These are phyloP conservation scores for Kuschelorhynchus macadamiae DNA, from an alignment of 2,888 invertebrate species.

Conservation along the genomic window DNA sequence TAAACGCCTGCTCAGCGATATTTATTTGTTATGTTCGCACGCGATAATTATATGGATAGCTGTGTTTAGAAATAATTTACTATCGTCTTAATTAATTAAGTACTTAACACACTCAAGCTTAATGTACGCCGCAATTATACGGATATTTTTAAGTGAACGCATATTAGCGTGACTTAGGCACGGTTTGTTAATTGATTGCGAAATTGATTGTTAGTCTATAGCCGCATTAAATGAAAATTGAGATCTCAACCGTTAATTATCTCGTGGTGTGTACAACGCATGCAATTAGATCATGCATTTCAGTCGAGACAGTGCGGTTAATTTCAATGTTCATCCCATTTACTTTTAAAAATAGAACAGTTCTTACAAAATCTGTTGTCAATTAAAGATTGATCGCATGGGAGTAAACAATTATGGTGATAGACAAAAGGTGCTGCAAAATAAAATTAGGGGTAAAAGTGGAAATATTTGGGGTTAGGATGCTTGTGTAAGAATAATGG, in stretches of 20 bases:
- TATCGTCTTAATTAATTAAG: constrained; percentile 40
- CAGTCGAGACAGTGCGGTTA: no score
- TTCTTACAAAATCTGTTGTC: background rate
- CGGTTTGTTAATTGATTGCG: constrained; percentile 38
- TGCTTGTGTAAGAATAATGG: no score
- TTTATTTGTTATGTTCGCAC: constrained; percentile 35
- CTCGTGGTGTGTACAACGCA: no score
- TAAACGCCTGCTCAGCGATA: constrained; percentile 30
- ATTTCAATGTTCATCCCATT: no score
- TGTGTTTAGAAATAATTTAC: constrained; percentile 42
- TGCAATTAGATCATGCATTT: constrained; percentile 2
- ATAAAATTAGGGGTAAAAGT: no score
- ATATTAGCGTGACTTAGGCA: constrained; percentile 35
- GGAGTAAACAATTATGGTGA: no score
- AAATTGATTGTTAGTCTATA: constrained; percentile 19
- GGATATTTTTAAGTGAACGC: constrained; percentile 26
- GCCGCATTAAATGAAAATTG: constrained; percentile 21
- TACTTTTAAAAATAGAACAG: background rate
- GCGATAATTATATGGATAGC: constrained; percentile 39
- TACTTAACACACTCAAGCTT: constrained; percentile 30
- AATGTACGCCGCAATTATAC: constrained; percentile 36
- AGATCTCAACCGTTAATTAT: constrained; percentile 20
- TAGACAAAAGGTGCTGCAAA: no score
- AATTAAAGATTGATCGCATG: background rate
- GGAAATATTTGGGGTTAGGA: no score